Percentiles rank a stretch among this genome's conserved stretches.
These are phyloP conservation scores for Phyllostomus hastatus DNA, from an alignment of 2,113 vertebrate species.

Conservation along the genomic window DNA sequence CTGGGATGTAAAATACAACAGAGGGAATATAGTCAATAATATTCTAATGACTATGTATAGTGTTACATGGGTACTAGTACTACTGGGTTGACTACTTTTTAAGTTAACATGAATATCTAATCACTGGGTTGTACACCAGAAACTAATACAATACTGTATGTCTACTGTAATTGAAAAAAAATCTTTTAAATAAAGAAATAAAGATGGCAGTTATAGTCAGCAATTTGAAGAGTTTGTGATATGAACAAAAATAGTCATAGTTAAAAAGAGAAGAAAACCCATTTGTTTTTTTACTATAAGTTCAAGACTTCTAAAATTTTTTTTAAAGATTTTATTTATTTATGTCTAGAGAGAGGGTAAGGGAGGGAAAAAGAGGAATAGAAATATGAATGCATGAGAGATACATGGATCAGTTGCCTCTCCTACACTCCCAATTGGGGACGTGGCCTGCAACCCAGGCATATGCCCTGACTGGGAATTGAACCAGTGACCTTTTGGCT, in stretches of 20 bases:
- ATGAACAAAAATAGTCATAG: not conserved
- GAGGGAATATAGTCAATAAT: too few relatives aligned
- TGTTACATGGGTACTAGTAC: not conserved
- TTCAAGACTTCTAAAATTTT: not conserved
- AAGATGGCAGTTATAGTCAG: not conserved
- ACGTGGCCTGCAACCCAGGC: too few relatives aligned
- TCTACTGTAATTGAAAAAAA: not conserved
- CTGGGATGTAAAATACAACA: too few relatives aligned
- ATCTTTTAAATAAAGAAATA: not conserved
- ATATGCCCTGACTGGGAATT: too few relatives aligned
- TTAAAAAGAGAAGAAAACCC: not conserved
- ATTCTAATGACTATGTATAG: not conserved
- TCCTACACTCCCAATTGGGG: too few relatives aligned
- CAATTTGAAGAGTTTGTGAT: not conserved
- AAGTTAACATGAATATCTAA: not conserved
- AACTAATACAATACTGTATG: not conserved
- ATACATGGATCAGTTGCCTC: too few relatives aligned
- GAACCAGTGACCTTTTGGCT: too few relatives aligned
- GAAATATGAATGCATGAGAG: too few relatives aligned
- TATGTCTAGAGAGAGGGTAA: too few relatives aligned
- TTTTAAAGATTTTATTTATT: too few relatives aligned
- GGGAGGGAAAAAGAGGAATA: too few relatives aligned
- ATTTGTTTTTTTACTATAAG: not conserved
- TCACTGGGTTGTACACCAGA: not conserved
- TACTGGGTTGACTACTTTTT: not conserved